Percentiles rank a stretch among this genome's conserved stretches.
phyloP scores from a whole-genome alignment of 2,888 invertebrate species.

The Drosophila lutescens region DNA sequence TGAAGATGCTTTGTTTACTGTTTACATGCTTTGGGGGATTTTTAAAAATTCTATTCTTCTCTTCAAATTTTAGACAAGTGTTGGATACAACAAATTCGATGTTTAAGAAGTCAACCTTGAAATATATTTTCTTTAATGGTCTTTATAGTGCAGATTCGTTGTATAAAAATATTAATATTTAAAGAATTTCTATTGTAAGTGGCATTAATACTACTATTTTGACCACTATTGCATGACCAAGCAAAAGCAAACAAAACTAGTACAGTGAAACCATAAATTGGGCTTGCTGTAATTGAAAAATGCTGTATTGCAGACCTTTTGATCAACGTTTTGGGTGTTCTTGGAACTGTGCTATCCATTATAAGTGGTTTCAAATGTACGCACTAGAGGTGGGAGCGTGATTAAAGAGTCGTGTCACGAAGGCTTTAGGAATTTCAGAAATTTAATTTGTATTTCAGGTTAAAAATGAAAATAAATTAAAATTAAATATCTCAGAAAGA shows the following conservation, averaged over 20 bases:
- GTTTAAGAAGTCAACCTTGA: no score
- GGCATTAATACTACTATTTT: not conserved
- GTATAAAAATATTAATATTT: no score
- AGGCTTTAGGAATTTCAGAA: no score
- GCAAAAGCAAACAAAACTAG: conserved; percentile 1
- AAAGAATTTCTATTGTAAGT: no score
- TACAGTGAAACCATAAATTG: conserved; percentile 10
- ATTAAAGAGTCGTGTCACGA: not conserved
- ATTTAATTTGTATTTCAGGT: no score
- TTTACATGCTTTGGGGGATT: not conserved
- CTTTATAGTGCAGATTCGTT: no score
- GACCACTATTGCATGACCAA: not conserved
- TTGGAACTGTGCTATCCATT: conserved; percentile 20
- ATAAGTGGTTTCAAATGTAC: conserved; percentile 20
- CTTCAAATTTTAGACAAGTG: no score
- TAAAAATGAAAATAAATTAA: no score
- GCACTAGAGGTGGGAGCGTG: not conserved
- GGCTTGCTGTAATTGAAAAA: conserved; percentile 9
- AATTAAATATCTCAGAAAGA: no score
- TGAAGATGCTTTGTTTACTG: not conserved
- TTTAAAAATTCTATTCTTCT: not conserved
- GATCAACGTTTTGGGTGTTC: conserved; percentile 21
- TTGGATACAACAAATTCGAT: no score
- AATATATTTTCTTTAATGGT: no score
- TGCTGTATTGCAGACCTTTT: conserved; percentile 9